phyloP scores from a whole-genome alignment of 2,797 vertebrate species.

The Propithecus deckenii region DNA sequence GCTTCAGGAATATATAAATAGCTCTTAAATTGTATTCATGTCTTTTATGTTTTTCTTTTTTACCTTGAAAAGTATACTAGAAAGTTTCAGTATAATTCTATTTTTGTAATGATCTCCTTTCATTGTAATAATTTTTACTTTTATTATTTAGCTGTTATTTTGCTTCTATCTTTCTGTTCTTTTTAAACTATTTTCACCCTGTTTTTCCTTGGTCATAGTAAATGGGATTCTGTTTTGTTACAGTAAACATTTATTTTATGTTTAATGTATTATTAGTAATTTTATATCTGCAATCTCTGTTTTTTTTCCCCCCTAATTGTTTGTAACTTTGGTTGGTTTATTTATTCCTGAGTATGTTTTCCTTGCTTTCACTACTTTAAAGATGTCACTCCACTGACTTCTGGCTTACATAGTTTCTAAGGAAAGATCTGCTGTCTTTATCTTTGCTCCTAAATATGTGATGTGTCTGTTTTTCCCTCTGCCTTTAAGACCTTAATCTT shows the following conservation, averaged over 20 bases:
- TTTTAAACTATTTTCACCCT: background rate
- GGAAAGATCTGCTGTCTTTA: background rate
- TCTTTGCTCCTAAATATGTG: background rate
- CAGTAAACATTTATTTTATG: background rate
- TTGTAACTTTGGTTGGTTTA: background rate
- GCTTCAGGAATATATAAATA: background rate
- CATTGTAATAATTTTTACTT: background rate
- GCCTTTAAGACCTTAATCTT: background rate
- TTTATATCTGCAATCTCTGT: background rate
- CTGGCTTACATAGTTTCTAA: background rate
- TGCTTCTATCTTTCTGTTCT: background rate
- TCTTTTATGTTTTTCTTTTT: background rate
- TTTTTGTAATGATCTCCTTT: background rate
- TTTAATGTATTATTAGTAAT: background rate
- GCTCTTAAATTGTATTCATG: background rate
- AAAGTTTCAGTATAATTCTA: background rate
- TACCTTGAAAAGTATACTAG: background rate
- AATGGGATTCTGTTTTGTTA: background rate
- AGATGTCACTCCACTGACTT: background rate
- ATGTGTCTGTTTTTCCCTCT: background rate
- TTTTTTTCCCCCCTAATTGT: background rate
- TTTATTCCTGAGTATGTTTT: background rate
- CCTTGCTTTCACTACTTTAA: background rate
- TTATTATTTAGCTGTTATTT: background rate
- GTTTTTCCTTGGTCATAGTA: background rate